phyloP scores from a whole-genome alignment of 2,113 vertebrate genomes.

The Pituophis catenifer region DNA sequence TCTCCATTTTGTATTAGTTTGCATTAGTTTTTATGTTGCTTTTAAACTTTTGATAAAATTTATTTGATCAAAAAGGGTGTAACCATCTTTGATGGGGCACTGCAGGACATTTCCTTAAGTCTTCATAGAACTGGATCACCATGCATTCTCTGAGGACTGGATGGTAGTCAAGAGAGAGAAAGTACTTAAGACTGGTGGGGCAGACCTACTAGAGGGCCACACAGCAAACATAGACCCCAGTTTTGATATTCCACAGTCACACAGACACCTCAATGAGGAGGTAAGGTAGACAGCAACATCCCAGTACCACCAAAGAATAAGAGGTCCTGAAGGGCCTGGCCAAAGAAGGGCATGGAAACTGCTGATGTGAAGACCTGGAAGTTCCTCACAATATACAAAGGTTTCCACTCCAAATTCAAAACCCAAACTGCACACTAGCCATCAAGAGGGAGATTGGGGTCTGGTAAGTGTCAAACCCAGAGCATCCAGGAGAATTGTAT shows the following conservation, averaged over 20 bases:
- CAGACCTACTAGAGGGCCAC: neutral
- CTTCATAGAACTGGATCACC: neutral
- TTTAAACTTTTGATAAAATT: neutral
- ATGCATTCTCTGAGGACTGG: neutral
- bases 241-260: neutral
- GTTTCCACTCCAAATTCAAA: neutral
- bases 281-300: neutral
- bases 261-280: neutral
- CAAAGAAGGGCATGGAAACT: neutral
- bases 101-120: neutral
- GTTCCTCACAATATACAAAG: neutral
- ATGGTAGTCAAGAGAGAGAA: neutral
- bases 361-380: neutral
- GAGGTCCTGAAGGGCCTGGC: neutral
- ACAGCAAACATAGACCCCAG: neutral
- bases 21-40: neutral
- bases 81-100: neutral
- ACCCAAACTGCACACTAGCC: neutral
- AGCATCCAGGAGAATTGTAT: neutral
- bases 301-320: neutral
- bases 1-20: neutral
- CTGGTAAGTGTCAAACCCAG: neutral
- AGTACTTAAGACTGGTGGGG: neutral
- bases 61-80: neutral
- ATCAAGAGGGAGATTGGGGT: neutral